phyloP scores from a whole-genome alignment of 2,888 invertebrate species.

The Ectemnius continuus region DNA sequence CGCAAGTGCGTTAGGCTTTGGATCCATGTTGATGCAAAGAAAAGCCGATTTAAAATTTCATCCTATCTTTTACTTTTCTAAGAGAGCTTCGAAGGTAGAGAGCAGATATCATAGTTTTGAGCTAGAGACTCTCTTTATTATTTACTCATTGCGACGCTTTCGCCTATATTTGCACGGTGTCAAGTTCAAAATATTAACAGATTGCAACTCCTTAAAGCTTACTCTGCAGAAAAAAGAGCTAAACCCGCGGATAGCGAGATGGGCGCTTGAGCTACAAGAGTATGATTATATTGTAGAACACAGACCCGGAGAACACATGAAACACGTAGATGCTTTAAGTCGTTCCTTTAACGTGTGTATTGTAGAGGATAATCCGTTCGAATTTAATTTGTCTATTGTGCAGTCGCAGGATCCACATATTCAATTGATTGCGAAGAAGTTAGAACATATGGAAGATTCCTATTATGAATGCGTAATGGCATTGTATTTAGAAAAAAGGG shows the following conservation, averaged over 20 bases:
- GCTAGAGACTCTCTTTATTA: no score
- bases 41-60: slow-evolving; percentile 61
- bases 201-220: slow-evolving; percentile 10
- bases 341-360: slow-evolving; percentile 1
- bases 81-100: slow-evolving; percentile 62
- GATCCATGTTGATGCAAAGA: slow-evolving; percentile 66
- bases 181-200: slow-evolving; percentile 17
- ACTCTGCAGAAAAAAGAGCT: slow-evolving; percentile 23
- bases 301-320: slow-evolving; percentile 6
- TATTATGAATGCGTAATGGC: slow-evolving; percentile 19
- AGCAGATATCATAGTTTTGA: slow-evolving; percentile 7
- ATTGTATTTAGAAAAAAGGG: slow-evolving; percentile 13
- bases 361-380: slow-evolving; percentile 21
- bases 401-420: slow-evolving; percentile 1
- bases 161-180: neutral
- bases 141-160: no score
- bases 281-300: slow-evolving; percentile 19
- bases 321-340: slow-evolving; percentile 14
- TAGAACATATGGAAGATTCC: neutral
- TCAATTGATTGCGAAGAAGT: neutral
- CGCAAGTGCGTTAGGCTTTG: slow-evolving; percentile 58
- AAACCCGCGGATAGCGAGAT: slow-evolving; percentile 20
- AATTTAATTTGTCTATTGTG: slow-evolving; percentile 20
- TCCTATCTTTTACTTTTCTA: slow-evolving; percentile 68
- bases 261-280: slow-evolving; percentile 17